Evolutionary conservation across 2,797 vertebrate genomes (phyloP).

Genomic region (Adelosebastes latens): DNA sequence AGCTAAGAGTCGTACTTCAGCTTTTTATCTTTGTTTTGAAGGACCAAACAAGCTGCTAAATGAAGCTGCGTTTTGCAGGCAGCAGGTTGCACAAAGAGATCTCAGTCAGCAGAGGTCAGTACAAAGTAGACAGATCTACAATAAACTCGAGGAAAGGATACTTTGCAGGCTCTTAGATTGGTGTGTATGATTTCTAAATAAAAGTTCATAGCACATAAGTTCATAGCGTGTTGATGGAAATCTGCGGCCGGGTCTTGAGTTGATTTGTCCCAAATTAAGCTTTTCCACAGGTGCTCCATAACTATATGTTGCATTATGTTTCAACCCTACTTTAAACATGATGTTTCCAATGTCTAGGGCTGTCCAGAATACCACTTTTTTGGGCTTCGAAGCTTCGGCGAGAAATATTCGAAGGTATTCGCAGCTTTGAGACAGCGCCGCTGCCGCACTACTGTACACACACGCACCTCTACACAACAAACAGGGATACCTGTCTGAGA

Average conservation of each 20-base stretch:
- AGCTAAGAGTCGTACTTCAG: conserved; percentile 16
- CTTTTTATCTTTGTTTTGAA: conserved; percentile 19
- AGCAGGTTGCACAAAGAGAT: conserved; percentile 60
- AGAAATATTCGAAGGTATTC: too few relatives aligned
- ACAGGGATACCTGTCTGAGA: too few relatives aligned
- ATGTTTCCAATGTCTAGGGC: neutral
- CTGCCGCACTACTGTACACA: too few relatives aligned
- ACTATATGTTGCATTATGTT: neutral
- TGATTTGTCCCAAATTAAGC: neutral
- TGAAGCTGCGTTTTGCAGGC: conserved; percentile 3
- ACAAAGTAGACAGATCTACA: conserved; percentile 59
- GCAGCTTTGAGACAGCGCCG: too few relatives aligned
- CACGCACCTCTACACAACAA: too few relatives aligned
- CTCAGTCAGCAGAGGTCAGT: conserved; percentile 75
- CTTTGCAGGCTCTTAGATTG: neutral
- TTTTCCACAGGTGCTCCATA: neutral
- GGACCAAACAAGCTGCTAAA: neutral
- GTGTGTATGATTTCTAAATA: neutral
- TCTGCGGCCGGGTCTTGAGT: neutral
- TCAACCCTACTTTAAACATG: neutral
- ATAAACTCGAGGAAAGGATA: conserved; percentile 4
- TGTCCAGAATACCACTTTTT: too few relatives aligned
- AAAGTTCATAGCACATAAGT: neutral
- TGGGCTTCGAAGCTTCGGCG: too few relatives aligned
- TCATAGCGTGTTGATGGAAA: neutral